These are phyloP conservation scores for Alosa sapidissima DNA, from an alignment of 2,797 vertebrate species.

Conservation along the genomic window DNA sequence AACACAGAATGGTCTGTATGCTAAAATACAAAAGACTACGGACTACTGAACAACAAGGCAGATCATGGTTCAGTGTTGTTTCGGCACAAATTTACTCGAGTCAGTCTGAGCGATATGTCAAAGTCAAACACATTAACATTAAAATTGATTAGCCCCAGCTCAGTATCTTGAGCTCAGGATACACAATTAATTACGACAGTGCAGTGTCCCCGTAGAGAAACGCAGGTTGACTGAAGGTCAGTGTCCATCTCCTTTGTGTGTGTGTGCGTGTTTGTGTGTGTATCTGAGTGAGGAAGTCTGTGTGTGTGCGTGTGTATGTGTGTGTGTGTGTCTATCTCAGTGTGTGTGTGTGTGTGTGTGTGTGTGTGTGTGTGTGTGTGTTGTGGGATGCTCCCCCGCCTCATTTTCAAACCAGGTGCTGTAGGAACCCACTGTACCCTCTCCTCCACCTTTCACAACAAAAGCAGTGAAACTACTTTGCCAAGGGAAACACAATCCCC, in stretches of 20 bases:
- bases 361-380: neutral
- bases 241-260: conserved; percentile 25
- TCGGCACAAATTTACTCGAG: conserved; percentile 14
- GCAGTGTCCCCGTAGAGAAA: conserved; percentile 15
- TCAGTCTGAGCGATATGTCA: conserved; percentile 12
- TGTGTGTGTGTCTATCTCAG: neutral
- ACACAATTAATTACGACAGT: conserved; percentile 24
- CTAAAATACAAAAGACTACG: neutral
- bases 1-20: neutral
- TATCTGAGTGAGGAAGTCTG: neutral
- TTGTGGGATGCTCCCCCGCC: neutral
- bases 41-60: neutral
- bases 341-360: neutral
- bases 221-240: conserved; percentile 24
- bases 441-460: conserved; percentile 31
- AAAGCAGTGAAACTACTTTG: conserved; percentile 26
- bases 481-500: conserved; percentile 24
- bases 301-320: neutral
- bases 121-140: conserved; percentile 27
- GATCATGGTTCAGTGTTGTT: neutral
- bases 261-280: neutral
- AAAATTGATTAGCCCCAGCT: conserved; percentile 22
- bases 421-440: neutral
- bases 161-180: conserved; percentile 25
- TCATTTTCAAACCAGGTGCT: neutral